phyloP scores from a whole-genome alignment of 2,888 invertebrate species.

The Dermolepida albohirtum region DNA sequence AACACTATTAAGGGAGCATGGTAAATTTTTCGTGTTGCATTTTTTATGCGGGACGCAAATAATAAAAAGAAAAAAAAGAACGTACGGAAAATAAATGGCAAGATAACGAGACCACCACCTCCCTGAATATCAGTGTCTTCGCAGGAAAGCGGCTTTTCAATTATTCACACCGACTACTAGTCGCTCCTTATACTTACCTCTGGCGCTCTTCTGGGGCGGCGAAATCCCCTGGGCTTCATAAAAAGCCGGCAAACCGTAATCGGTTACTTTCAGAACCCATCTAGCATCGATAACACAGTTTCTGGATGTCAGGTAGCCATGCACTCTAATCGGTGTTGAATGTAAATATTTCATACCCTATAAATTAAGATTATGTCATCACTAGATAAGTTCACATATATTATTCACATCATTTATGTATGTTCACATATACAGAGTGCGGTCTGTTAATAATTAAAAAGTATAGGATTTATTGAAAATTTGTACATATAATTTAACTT shows the following conservation, averaged over 20 bases:
- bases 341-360: constrained; percentile 94
- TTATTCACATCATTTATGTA: neutral
- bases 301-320: constrained; percentile 88
- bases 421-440: neutral
- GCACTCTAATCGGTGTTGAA: constrained; percentile 82
- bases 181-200: constrained; percentile 68
- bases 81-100: constrained; percentile 13
- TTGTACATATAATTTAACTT: no score
- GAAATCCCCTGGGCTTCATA: constrained; percentile 79
- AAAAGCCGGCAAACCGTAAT: constrained; percentile 86
- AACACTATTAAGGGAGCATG: constrained; percentile 9
- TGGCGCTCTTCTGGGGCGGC: constrained; percentile 72
- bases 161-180: constrained; percentile 22
- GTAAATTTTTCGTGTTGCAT: constrained; percentile 15
- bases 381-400: neutral
- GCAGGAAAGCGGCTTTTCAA: constrained; percentile 31
- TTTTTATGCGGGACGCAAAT: neutral
- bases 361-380: constrained; percentile 47
- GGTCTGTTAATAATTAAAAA: no score
- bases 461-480: no score
- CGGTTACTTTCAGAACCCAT: constrained; percentile 95
- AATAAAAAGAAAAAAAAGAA: neutral
- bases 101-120: constrained; percentile 21
- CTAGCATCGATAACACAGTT: constrained; percentile 96
- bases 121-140: neutral